These are phyloP conservation scores for Aix galericulata DNA, from an alignment of 2,113 vertebrate species.

Conservation along the genomic window DNA sequence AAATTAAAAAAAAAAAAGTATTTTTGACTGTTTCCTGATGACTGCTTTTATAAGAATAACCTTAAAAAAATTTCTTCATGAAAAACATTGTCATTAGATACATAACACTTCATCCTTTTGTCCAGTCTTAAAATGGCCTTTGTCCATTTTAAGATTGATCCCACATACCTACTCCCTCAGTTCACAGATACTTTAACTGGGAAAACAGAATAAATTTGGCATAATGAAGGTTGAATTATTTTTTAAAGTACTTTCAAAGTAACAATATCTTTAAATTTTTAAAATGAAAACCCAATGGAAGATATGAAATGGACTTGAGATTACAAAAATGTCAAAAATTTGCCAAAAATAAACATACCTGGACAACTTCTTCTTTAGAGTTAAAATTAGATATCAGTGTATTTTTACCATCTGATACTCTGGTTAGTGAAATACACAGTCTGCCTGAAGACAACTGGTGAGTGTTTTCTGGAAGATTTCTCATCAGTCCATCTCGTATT, in stretches of 20 bases:
- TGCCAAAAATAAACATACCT: constrained; percentile 75
- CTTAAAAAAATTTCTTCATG: neutral
- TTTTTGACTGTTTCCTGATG: neutral
- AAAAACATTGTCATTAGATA: neutral
- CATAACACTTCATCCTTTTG: neutral
- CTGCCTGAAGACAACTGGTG: constrained; percentile 80
- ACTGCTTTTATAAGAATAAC: neutral
- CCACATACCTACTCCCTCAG: neutral
- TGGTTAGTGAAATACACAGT: constrained; percentile 87
- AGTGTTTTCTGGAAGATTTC: constrained; percentile 81
- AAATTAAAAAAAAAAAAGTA: neutral
- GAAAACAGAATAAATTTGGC: neutral
- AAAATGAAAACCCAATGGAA: neutral
- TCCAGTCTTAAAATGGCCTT: neutral
- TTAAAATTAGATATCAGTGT: constrained; percentile 88
- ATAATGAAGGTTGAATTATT: neutral
- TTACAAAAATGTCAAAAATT: neutral
- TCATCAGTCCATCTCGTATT: constrained; percentile 75
- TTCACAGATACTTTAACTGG: neutral
- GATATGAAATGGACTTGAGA: neutral
- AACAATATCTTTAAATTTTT: neutral
- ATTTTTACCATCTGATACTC: constrained; percentile 89
- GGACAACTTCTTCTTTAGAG: constrained; percentile 91
- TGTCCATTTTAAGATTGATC: neutral
- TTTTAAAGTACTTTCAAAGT: neutral